A percentile compares a stretch with the other conserved stretches of the same genome.
phyloP scores from a whole-genome alignment of 2,797 vertebrate species.

The Karalla daura region DNA sequence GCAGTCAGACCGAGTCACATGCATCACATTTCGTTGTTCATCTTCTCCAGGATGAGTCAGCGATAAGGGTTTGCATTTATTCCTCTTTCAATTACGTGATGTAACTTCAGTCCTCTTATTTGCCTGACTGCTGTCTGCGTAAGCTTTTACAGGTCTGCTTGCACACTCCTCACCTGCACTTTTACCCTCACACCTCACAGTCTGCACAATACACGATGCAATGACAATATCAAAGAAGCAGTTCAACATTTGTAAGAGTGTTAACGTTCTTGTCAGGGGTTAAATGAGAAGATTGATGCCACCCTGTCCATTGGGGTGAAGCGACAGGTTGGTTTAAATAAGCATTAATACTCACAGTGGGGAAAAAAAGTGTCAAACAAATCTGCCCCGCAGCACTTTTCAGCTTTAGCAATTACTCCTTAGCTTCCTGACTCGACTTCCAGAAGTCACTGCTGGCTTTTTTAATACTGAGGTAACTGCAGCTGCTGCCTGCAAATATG shows the following conservation, averaged over 20 bases:
- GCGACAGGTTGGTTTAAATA: too few relatives aligned
- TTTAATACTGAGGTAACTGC: background rate
- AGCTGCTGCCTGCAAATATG: too few relatives aligned
- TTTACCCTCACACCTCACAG: background rate
- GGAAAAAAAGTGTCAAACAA: background rate
- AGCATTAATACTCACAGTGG: too few relatives aligned
- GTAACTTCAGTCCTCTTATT: background rate
- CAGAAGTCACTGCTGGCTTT: too few relatives aligned
- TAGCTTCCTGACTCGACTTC: background rate
- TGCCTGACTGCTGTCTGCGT: background rate
- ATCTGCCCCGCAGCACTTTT: background rate
- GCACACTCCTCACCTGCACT: background rate
- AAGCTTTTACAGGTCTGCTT: background rate
- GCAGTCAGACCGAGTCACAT: slow-evolving; percentile 5
- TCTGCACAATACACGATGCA: slow-evolving; percentile 8
- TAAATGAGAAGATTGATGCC: background rate
- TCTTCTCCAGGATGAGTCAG: background rate
- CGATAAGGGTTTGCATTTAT: slow-evolving; percentile 2
- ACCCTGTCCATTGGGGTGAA: background rate
- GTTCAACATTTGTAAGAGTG: background rate
- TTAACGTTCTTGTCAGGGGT: background rate
- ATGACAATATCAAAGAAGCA: background rate
- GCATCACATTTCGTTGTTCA: background rate
- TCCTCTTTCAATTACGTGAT: background rate
- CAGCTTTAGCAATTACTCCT: background rate